These are phyloP conservation scores for Perccottus glenii DNA, from an alignment of 2,113 vertebrate species.

Conservation along the genomic window DNA sequence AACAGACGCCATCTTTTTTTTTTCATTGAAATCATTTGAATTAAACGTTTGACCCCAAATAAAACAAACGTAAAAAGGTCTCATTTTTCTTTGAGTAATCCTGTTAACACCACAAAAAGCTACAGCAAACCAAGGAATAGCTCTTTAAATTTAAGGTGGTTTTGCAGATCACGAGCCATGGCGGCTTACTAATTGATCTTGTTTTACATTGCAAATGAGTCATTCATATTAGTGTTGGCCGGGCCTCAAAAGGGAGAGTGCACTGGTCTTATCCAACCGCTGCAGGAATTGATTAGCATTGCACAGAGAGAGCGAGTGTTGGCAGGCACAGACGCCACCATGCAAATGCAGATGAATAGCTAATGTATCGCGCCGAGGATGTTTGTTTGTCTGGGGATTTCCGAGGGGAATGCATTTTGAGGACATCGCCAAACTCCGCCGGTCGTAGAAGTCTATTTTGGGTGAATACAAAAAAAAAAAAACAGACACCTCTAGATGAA, in stretches of 20 bases:
- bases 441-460: conserved; percentile 9
- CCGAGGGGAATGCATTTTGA: conserved; percentile 50
- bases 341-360: conserved; percentile 73
- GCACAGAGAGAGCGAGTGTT: conserved; percentile 60
- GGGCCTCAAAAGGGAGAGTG: conserved; percentile 60
- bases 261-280: conserved; percentile 72
- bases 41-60: too few species aligned
- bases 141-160: conserved; percentile 47
- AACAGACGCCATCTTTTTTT: too few species aligned
- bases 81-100: conserved; percentile 44
- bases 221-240: conserved; percentile 77
- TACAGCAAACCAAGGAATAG: conserved; percentile 25
- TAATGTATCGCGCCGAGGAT: conserved; percentile 66
- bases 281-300: conserved; percentile 78
- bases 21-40: too few species aligned
- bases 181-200: conserved; percentile 76
- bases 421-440: conserved; percentile 34
- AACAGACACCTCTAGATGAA: conserved; percentile 27
- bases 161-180: conserved; percentile 37
- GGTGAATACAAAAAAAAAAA: not conserved
- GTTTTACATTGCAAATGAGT: conserved; percentile 82
- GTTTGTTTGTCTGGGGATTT: conserved; percentile 69
- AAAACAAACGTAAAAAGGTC: too few species aligned
- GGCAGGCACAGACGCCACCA: conserved; percentile 55
- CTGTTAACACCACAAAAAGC: conserved; percentile 40